Evolutionary conservation across 2,113 vertebrate genomes (phyloP).

Genomic region (Chrysemys picta): DNA sequence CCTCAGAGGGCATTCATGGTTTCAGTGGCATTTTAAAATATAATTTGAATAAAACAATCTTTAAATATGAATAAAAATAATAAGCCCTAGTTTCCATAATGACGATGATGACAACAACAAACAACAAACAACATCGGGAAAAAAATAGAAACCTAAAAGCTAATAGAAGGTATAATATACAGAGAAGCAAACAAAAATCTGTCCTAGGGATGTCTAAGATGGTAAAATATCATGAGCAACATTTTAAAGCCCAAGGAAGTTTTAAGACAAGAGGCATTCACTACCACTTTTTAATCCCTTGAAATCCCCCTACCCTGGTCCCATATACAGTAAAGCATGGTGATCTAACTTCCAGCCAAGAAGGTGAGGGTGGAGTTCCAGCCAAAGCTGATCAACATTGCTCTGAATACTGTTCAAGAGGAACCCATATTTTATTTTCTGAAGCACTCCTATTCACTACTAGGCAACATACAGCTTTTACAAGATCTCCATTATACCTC

Average conservation of each 20-base stretch:
- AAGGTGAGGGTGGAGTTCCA: neutral
- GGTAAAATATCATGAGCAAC: neutral
- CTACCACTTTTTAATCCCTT: slow-evolving; percentile 32
- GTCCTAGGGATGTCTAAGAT: neutral
- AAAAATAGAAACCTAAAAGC: neutral
- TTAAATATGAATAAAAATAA: neutral
- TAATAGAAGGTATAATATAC: neutral
- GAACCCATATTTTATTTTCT: slow-evolving; percentile 21
- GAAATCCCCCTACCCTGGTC: slow-evolving; percentile 29
- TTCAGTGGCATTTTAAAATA: neutral
- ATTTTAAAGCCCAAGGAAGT: neutral
- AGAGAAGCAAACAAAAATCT: neutral
- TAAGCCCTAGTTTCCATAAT: neutral
- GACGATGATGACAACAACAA: neutral
- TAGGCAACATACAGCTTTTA: slow-evolving; percentile 37
- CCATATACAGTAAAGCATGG: neutral
- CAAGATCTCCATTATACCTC: neutral
- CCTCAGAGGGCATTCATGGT: neutral
- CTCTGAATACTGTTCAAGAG: slow-evolving; percentile 51
- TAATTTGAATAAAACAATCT: neutral
- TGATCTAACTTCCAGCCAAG: neutral
- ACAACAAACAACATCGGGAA: neutral
- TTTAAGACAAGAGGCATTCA: neutral
- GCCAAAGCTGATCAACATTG: slow-evolving; percentile 60
- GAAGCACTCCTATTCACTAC: neutral